phyloP scores from a whole-genome alignment of 2,113 vertebrate genomes.

The Tachycineta bicolor region DNA sequence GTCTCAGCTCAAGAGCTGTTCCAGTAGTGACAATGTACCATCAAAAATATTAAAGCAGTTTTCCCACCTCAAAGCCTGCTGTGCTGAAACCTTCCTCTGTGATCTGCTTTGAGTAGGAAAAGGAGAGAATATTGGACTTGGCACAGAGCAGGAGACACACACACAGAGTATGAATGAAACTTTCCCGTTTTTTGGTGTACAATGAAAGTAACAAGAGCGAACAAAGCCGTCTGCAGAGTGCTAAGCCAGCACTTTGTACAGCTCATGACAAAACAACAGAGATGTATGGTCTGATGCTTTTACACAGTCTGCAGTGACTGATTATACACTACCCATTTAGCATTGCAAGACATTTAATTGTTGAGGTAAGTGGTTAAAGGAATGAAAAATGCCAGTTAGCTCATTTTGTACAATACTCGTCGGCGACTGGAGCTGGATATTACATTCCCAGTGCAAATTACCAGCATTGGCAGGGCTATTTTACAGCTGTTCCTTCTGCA shows the following conservation, averaged over 20 bases:
- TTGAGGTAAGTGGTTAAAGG: slow-evolving; percentile 48
- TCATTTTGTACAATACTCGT: slow-evolving; percentile 3
- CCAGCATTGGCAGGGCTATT: slow-evolving; percentile 41
- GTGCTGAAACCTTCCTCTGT: neutral
- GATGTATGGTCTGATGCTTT: slow-evolving; percentile 12
- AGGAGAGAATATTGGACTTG: neutral
- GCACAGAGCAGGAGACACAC: neutral
- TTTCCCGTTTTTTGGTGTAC: neutral
- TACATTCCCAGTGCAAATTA: slow-evolving; percentile 25
- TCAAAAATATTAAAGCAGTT: neutral
- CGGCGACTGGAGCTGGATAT: slow-evolving; percentile 10
- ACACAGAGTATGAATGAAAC: neutral
- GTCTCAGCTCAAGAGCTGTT: neutral
- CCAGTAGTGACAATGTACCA: neutral
- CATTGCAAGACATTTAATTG: slow-evolving; percentile 6
- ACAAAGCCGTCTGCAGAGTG: neutral
- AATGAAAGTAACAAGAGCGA: neutral
- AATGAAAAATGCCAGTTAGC: slow-evolving; percentile 35
- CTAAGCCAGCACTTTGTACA: neutral
- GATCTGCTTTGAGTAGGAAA: neutral
- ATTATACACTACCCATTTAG: neutral
- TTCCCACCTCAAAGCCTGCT: neutral
- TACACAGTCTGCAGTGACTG: slow-evolving; percentile 18
- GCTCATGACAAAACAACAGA: slow-evolving; percentile 28
- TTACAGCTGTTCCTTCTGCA: slow-evolving; percentile 37